Conservation (phyloP, 2,113 vertebrate species). For the Gila orcuttii region DNA sequence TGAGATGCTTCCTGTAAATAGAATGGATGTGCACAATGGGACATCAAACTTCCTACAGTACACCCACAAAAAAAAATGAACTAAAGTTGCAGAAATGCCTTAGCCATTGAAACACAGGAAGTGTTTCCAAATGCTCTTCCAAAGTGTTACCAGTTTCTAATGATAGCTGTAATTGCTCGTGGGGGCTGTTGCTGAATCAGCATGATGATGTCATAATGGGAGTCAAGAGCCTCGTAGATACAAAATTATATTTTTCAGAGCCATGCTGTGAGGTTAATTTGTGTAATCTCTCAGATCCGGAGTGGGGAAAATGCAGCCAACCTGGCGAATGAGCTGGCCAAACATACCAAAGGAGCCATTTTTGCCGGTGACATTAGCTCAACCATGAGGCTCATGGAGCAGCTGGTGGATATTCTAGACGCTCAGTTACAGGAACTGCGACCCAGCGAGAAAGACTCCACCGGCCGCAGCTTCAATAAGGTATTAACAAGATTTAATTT, state of each 20-base stretch:
- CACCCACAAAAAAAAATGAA: neutral
- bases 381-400: slow-evolving; percentile 95
- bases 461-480: slow-evolving; percentile 89
- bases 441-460: slow-evolving; percentile 86
- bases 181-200: slow-evolving; percentile 72
- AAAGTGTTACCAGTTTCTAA: slow-evolving; percentile 77
- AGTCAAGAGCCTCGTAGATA: slow-evolving; percentile 56
- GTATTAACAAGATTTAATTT: slow-evolving; percentile 64
- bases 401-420: slow-evolving; percentile 96
- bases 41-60: neutral
- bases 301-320: slow-evolving; percentile 98
- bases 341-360: slow-evolving; percentile 94
- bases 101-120: slow-evolving; percentile 32
- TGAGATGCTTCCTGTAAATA: slow-evolving; percentile 45
- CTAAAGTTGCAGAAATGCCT: neutral
- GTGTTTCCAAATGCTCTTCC: slow-evolving; percentile 57
- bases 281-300: slow-evolving; percentile 85
- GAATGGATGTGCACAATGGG: slow-evolving; percentile 58
- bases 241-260: slow-evolving; percentile 60
- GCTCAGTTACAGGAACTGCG: slow-evolving; percentile 93
- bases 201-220: slow-evolving; percentile 67
- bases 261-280: slow-evolving; percentile 77
- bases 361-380: slow-evolving; percentile 97
- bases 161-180: slow-evolving; percentile 77
- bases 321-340: slow-evolving; percentile 96